Evolutionary conservation across 2,113 vertebrate species (phyloP), one percentile per base, ranked within the genome.

Genomic region (Ciconia stormi): DNA sequence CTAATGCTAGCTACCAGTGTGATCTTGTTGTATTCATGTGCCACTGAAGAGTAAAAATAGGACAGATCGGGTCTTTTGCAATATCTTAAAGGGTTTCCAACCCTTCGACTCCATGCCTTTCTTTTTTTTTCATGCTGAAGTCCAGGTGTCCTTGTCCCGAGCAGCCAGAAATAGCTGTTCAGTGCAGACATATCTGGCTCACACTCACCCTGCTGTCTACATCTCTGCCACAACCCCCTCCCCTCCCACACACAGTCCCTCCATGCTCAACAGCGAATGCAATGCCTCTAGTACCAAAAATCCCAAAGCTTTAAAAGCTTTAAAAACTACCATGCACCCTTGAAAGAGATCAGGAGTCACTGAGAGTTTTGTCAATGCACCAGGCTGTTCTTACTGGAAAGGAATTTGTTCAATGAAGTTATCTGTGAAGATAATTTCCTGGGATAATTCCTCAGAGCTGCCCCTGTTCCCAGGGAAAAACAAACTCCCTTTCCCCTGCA

Each of bases 381-480:
- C n/a, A 74, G 63, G 16, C 67, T 89, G 50, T n/a, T 92, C 76
- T 87, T 95, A 74, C 30, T 20, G 69, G 50, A 92, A 91, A 94
- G 93, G 83, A 82, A 95, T 94, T 81, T 96, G 42, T 69, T 74
- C 13, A 2, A 18, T 63, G 52, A 59, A 89, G 59, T 94, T 96
- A 87, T 91, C 80, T 92, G 86, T 59, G 87, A 89, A 91, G 83
- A 81, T 32, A 2, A 84, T 96, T 97, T 95, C 65, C 74, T 83
- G 67, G 77, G 44, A 56, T 82, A 89, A 84, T 71, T 79, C 72
- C 83, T 89, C 69, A 71, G 55, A 89, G 52, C 63, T 79, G 17
- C 11, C 5, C 14, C 25, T 0, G 1, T 77, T 97, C 73, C 61
- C 61, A 59, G 52, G n/a, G 87, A 96, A 53, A 46, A 26, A 26